These are phyloP conservation scores for Nothobranchius furzeri DNA, from an alignment of 2,113 vertebrate species.

Conservation along the genomic window DNA sequence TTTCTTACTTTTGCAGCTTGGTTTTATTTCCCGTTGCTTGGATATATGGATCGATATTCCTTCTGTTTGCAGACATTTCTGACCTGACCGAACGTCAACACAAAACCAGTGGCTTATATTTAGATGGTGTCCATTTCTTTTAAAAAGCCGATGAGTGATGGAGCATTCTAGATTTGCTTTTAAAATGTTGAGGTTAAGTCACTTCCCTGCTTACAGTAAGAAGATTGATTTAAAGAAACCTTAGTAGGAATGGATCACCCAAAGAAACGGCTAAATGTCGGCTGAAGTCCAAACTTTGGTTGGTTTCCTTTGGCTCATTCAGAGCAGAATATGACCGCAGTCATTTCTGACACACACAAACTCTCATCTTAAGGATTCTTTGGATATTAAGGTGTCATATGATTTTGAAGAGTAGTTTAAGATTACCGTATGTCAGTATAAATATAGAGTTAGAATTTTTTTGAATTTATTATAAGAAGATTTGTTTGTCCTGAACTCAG, in stretches of 20 bases:
- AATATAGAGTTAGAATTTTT: background rate
- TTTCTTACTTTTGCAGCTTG: too few species aligned
- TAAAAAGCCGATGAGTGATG: background rate
- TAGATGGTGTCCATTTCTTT: background rate
- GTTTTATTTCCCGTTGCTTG: background rate
- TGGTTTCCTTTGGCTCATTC: background rate
- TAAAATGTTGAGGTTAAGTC: background rate
- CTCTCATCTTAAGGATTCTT: background rate
- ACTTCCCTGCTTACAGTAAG: background rate
- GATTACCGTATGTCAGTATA: background rate
- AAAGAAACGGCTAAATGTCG: background rate
- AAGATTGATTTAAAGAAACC: background rate
- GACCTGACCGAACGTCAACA: background rate
- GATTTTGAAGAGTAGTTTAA: background rate
- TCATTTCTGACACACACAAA: slow-evolving; percentile 3
- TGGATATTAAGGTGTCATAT: slow-evolving; percentile 1
- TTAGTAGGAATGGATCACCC: background rate
- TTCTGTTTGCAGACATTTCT: background rate
- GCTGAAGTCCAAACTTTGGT: slow-evolving; percentile 1
- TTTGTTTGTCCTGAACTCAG: background rate
- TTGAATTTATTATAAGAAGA: background rate
- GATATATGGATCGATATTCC: background rate
- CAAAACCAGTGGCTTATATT: background rate
- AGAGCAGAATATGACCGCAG: slow-evolving; percentile 11
- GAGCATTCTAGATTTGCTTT: background rate